Evolutionary conservation across 2,797 vertebrate genomes (phyloP).

Genomic region (Allobates femoralis): DNA sequence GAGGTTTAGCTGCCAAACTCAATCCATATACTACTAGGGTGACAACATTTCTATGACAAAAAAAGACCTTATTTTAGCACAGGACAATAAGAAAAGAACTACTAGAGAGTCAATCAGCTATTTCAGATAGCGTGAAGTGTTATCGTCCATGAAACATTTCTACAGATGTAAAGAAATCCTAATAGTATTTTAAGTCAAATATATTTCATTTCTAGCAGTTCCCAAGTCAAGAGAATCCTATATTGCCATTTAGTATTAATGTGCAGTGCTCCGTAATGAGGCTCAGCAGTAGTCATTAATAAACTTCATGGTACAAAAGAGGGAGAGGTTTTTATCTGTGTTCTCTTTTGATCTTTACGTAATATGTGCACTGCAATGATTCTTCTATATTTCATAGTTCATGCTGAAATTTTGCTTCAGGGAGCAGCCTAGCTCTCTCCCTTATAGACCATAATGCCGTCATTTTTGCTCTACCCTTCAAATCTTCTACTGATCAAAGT

Average conservation of each 20-base stretch:
- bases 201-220: neutral
- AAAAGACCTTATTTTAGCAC: no score
- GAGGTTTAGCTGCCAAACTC: no score
- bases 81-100: neutral
- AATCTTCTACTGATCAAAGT: constrained; percentile 30
- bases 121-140: neutral
- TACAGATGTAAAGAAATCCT: neutral
- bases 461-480: constrained; percentile 19
- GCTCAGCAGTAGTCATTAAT: constrained; percentile 13
- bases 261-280: neutral
- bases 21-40: neutral
- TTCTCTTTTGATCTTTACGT: constrained; percentile 23
- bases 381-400: constrained; percentile 37
- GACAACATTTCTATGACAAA: no score
- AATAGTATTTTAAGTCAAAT: neutral
- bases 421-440: constrained; percentile 28
- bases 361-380: constrained; percentile 15
- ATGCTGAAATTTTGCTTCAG: constrained; percentile 32
- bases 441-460: constrained; percentile 13
- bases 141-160: neutral
- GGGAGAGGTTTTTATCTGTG: constrained; percentile 8
- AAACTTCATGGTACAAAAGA: constrained; percentile 18
- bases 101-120: neutral
- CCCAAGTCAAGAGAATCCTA: neutral
- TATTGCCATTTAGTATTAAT: neutral